phyloP scores from a whole-genome alignment of 2,797 vertebrate genomes.

The Hipposideros larvatus region DNA sequence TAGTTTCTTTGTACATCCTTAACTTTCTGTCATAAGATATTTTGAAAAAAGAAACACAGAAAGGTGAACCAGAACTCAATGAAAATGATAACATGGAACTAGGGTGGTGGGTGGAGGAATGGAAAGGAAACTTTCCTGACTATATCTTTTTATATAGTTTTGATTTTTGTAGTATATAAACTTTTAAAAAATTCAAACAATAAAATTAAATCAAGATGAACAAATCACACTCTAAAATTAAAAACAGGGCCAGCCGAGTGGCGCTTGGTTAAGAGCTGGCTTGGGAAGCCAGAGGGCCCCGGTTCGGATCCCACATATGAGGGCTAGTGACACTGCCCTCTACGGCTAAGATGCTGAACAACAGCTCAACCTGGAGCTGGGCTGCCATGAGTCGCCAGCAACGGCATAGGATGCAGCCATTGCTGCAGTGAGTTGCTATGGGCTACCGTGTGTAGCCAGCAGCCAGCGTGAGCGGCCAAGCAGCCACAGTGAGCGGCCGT shows the following conservation, averaged over 20 bases:
- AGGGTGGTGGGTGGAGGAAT: not conserved
- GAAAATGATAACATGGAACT: not conserved
- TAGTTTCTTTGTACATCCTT: not conserved
- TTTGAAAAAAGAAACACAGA: constrained; percentile 5
- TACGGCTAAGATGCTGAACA: no score
- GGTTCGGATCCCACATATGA: no score
- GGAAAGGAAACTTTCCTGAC: not conserved
- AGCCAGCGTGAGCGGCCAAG: no score
- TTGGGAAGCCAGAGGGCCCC: no score
- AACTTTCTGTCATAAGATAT: not conserved
- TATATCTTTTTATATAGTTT: not conserved
- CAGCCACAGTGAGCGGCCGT: no score
- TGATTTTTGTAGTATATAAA: not conserved
- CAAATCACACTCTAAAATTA: not conserved
- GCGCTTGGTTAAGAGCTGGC: no score
- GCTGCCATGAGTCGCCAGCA: no score
- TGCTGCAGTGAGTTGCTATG: no score
- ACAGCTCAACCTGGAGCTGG: no score
- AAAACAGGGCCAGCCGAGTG: not conserved
- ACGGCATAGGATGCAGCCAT: no score
- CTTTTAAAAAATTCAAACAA: not conserved
- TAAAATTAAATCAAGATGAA: not conserved
- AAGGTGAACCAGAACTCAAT: not conserved
- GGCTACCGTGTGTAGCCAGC: no score
- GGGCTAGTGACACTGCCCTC: no score